phyloP scores from a whole-genome alignment of 2,797 vertebrate genomes.

The Typhlichthys eigenmanni region DNA sequence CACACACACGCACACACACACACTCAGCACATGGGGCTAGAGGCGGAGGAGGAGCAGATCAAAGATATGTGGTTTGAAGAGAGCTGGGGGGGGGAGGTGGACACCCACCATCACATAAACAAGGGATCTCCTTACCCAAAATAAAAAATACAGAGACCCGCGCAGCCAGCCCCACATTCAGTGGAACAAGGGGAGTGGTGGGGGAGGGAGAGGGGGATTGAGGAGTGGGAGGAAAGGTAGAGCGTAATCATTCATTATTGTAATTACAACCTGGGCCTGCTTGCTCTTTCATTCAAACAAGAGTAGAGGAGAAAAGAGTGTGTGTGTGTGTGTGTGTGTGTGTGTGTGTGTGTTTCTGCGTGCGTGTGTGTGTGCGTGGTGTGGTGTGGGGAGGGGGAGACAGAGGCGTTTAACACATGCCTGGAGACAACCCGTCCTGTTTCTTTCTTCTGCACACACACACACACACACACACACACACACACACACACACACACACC shows the following conservation, averaged over 20 bases:
- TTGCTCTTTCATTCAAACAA: slow-evolving; percentile 69
- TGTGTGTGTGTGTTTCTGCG: slow-evolving; percentile 1
- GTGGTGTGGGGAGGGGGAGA: slow-evolving; percentile 38
- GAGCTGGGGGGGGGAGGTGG: slow-evolving; percentile 48
- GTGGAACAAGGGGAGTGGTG: slow-evolving; percentile 39
- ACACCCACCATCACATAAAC: slow-evolving; percentile 73
- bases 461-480: slow-evolving; percentile 12
- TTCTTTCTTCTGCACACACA: slow-evolving; percentile 23
- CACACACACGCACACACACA: slow-evolving; percentile 9
- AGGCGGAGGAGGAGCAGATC: slow-evolving; percentile 53
- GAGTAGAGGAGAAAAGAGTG: slow-evolving; percentile 33
- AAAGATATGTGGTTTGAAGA: slow-evolving; percentile 66
- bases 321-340: slow-evolving; percentile 11
- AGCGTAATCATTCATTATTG: slow-evolving; percentile 76
- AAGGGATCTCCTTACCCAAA: slow-evolving; percentile 76
- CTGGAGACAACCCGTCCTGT: slow-evolving; percentile 26
- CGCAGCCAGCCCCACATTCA: slow-evolving; percentile 62
- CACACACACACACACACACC: slow-evolving; percentile 9
- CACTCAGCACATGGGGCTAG: slow-evolving; percentile 20
- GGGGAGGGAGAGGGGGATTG: not conserved
- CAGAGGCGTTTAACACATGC: slow-evolving; percentile 47
- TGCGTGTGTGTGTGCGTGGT: too few species aligned
- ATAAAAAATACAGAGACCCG: slow-evolving; percentile 51
- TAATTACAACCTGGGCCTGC: slow-evolving; percentile 76
- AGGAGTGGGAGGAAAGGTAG: slow-evolving; percentile 60